These are phyloP conservation scores for Nycticorax nycticorax DNA, from an alignment of 2,113 vertebrate genomes.

Conservation along the genomic window DNA sequence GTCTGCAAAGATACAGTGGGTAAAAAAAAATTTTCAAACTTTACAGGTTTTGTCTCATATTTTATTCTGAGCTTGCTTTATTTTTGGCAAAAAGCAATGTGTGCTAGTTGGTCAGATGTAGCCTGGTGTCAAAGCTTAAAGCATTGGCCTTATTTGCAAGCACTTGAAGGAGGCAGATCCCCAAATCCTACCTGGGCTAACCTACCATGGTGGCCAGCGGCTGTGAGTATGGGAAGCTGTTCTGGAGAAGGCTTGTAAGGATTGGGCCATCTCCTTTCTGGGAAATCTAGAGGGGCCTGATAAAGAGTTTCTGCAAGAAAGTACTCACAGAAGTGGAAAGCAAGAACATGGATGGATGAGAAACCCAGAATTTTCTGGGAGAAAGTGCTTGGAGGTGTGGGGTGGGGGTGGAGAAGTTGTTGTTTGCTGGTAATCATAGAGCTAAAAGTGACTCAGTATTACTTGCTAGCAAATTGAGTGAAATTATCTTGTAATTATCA, in stretches of 20 bases:
- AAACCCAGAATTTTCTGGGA: background rate
- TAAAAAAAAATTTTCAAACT: background rate
- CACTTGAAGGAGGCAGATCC: background rate
- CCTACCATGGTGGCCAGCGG: background rate
- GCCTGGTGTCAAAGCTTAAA: background rate
- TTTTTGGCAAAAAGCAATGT: background rate
- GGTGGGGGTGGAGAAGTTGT: background rate
- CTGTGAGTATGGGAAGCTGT: background rate
- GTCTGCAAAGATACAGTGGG: background rate
- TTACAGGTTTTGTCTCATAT: background rate
- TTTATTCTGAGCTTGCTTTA: background rate
- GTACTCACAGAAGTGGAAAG: background rate
- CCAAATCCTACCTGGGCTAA: too few species aligned
- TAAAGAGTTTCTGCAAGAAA: background rate
- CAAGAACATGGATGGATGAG: background rate
- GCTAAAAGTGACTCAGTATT: background rate
- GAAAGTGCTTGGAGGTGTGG: background rate
- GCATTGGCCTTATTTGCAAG: background rate
- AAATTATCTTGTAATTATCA: background rate
- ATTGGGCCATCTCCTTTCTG: background rate
- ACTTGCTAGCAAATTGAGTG: background rate
- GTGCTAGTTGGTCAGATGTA: background rate
- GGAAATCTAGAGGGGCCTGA: background rate
- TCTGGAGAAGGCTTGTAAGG: background rate
- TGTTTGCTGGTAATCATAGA: background rate